phyloP scores from a whole-genome alignment of 2,797 vertebrate genomes.

The Silurus aristotelis region DNA sequence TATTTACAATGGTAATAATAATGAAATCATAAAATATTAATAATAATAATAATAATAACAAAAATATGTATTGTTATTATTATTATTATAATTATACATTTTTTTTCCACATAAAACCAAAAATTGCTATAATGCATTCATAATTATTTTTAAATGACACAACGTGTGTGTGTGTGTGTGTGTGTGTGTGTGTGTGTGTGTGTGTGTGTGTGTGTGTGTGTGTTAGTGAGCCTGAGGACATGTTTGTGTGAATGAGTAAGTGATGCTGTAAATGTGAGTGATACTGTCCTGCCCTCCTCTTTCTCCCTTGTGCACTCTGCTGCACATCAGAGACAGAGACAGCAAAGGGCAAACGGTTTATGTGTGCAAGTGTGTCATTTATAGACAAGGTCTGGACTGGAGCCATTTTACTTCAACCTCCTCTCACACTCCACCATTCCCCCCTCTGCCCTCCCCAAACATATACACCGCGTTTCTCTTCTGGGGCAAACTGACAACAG shows the following conservation, averaged over 20 bases:
- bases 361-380: constrained; percentile 60
- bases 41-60: no score
- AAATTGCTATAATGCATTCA: no score
- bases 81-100: no score
- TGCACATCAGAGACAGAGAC: constrained; percentile 59
- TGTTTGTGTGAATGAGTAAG: constrained; percentile 33
- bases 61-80: no score
- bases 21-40: no score
- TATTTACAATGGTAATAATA: no score
- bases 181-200: no score
- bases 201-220: constrained; percentile 31
- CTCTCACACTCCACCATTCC: constrained; percentile 16
- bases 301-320: constrained; percentile 54
- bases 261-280: constrained; percentile 59
- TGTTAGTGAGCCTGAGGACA: constrained; percentile 38
- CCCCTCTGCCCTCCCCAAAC: constrained; percentile 44
- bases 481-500: constrained; percentile 57
- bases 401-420: constrained; percentile 81
- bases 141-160: no score
- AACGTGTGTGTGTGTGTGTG: no score
- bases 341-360: constrained; percentile 56
- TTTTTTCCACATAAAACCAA: no score
- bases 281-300: constrained; percentile 56
- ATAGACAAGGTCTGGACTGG: constrained; percentile 84
- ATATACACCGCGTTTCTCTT: constrained; percentile 54